Evolutionary conservation across 2,888 invertebrate genomes (phyloP), one percentile per base, ranked within the genome.

Genomic region (Leucophenga montana): DNA sequence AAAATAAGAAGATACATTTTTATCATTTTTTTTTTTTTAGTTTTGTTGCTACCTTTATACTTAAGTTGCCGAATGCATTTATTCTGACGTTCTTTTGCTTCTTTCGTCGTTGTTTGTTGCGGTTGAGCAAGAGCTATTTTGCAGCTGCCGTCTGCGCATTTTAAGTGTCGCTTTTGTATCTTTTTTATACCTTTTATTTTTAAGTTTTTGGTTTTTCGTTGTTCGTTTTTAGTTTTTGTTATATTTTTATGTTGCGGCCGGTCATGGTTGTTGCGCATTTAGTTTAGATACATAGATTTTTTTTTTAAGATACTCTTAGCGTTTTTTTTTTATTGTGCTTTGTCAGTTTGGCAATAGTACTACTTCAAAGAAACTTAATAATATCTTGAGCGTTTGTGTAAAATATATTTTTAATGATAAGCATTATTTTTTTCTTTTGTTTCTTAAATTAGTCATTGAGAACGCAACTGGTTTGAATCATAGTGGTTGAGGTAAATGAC

Each of bases 91-190:
- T 39, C 39, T 61, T 39, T 53, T 39, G 27, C 31, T 13, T 14
- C 4, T 57, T 13, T 14, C 4, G 27, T 27, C 4, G 18, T 39
- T 44, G 27, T n/a, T 16, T 66, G 54, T 20, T 53, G 56, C 39
- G 56, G 67, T 48, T 67, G 18, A 67, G 69, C 73, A 68, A 67
- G 67, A 44, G 31, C 33, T 39, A 73, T 67, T 79, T 81, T 81
- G 81, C 81, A 81, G 83, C 81, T 81, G 81, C 77, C 71, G 80
- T 80, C 78, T 78, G 82, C 78, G 81, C 70, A 82, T 81, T 82
- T 81, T 75, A 75, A 83, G 80, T 81, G 78, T 77, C 73, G 78
- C 78, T 76, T 83, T 76, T 74, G 74, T 71, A 73, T 73, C 74
- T 74, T 74, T 70, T 33, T 69, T 44, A 54, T 61, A n/a, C n/a